Conservation (phyloP, 2,888 invertebrate genomes). For the Oscheius sp. region DNA sequence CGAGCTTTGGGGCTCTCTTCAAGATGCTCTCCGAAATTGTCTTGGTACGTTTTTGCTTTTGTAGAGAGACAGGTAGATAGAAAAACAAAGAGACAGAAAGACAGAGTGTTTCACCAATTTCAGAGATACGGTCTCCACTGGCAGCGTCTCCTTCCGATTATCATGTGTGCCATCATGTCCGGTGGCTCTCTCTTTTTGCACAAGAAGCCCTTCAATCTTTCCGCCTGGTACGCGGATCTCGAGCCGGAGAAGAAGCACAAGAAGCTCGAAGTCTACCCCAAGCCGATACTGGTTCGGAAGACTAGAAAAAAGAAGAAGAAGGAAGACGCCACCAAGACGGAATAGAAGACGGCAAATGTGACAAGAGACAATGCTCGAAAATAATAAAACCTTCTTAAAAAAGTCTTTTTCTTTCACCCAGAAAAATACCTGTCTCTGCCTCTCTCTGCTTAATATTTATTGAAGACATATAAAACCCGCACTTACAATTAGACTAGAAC, state of each 20-base stretch:
- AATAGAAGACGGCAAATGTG: neutral
- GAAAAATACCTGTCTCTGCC: too few relatives aligned
- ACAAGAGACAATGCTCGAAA: neutral
- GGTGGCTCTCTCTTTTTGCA: neutral
- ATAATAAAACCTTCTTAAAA: too few relatives aligned
- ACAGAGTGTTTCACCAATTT: neutral
- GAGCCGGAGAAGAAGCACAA: constrained; percentile 5
- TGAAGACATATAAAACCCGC: too few relatives aligned
- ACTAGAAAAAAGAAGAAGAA: neutral
- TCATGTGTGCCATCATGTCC: neutral
- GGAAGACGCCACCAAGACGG: neutral
- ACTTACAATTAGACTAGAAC: too few relatives aligned
- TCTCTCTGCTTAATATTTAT: neutral
- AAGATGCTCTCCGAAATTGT: neutral
- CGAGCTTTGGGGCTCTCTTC: neutral
- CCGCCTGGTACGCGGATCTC: constrained; percentile 26
- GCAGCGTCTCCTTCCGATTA: neutral
- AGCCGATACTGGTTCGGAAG: constrained; percentile 8
- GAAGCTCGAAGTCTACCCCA: constrained; percentile 4
- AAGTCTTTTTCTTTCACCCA: too few relatives aligned
- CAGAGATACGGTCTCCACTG: neutral
- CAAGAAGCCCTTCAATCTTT: constrained; percentile 2
- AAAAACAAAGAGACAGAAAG: neutral
- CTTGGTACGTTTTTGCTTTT: neutral
- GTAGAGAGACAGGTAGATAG: neutral